A percentile compares a stretch with the other conserved stretches of the same genome.
These are phyloP conservation scores for Burhinus bistriatus DNA, from an alignment of 2,113 vertebrate species.

Conservation along the genomic window DNA sequence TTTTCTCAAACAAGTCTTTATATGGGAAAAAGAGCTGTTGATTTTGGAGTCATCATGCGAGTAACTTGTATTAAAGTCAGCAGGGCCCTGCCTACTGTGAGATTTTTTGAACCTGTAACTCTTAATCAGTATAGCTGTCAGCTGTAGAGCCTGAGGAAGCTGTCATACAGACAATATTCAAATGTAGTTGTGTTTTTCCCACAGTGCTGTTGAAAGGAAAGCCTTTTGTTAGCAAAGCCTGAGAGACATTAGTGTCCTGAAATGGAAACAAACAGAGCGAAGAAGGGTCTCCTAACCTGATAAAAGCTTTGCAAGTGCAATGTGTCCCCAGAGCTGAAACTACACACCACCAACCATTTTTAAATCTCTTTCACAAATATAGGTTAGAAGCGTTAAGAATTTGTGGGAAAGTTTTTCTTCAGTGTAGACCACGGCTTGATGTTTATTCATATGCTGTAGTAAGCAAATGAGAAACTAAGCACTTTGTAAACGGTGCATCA, in stretches of 20 bases:
- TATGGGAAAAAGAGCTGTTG: background rate
- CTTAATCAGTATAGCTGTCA: constrained; percentile 15
- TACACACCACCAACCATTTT: background rate
- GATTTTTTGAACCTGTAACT: constrained; percentile 31
- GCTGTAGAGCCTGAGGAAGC: constrained; percentile 32
- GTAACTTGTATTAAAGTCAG: background rate
- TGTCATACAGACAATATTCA: constrained; percentile 47
- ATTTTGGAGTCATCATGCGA: background rate
- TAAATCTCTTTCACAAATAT: background rate
- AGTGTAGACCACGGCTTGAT: constrained; percentile 1
- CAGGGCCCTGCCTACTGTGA: background rate
- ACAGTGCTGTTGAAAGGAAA: constrained; percentile 39
- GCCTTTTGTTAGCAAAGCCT: background rate
- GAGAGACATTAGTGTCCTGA: background rate
- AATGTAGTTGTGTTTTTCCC: constrained; percentile 40
- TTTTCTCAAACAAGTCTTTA: background rate
- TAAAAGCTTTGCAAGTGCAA: background rate
- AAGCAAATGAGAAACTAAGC: constrained; percentile 54
- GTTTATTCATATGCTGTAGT: constrained; percentile 44
- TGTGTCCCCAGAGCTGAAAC: background rate
- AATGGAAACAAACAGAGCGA: background rate
- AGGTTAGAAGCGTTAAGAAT: background rate
- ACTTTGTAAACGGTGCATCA: constrained; percentile 41
- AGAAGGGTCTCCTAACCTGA: background rate
- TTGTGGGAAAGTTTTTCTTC: constrained; percentile 57